A percentile compares a stretch with the other conserved stretches of the same genome.
phyloP scores from a whole-genome alignment of 2,888 invertebrate species.

The Myopa tessellatipennis region DNA sequence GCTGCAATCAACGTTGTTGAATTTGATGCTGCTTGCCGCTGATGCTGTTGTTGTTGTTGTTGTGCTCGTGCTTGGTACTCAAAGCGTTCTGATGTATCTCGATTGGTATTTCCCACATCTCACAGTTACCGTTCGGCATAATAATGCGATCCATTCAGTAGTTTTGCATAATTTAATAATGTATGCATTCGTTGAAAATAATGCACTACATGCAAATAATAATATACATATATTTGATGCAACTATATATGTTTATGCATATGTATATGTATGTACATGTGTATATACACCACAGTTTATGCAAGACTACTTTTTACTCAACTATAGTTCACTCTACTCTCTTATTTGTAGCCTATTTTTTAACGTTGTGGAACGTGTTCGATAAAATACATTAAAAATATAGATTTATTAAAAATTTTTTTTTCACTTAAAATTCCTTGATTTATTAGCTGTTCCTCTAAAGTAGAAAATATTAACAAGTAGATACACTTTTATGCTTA shows the following conservation, averaged over 20 bases:
- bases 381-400: too few relatives aligned
- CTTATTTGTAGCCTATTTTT: not conserved
- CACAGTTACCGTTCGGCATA: conserved; percentile 27
- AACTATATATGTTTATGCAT: not conserved
- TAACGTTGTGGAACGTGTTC: not conserved
- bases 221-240: not conserved
- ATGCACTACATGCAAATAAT: conserved; percentile 15
- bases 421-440: not conserved
- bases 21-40: conserved; percentile 8
- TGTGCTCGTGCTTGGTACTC: not conserved
- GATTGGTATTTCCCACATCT: not conserved
- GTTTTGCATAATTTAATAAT: conserved; percentile 29
- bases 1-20: conserved; percentile 31
- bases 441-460: not conserved
- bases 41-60: too few relatives aligned
- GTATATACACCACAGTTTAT: not conserved
- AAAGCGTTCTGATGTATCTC: not conserved
- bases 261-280: not conserved
- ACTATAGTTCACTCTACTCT: not conserved
- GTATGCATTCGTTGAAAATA: conserved; percentile 24
- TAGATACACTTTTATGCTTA: too few relatives aligned
- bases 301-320: conserved; percentile 12
- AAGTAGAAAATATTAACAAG: too few relatives aligned
- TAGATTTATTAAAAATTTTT: too few relatives aligned
- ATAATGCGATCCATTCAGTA: conserved; percentile 23